Base-by-base conservation (phyloP, 2,888 invertebrate genomes). In the Fragum fragum region DNA sequence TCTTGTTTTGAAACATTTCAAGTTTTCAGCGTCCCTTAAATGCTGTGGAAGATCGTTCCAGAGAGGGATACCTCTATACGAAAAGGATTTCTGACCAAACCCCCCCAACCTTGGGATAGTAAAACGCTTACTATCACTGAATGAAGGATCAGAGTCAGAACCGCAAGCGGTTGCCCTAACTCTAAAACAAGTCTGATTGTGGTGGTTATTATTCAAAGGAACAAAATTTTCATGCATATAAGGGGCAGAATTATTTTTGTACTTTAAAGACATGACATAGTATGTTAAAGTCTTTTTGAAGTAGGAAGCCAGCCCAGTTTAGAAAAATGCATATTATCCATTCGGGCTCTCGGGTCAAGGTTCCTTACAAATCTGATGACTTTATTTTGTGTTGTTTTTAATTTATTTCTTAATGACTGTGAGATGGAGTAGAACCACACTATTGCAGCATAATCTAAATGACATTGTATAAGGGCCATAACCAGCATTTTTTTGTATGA, bases 401-500 rank as follows among this genome's bases (percentile, higher is more conserved):
- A 32, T 18, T 29, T 66, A 18, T 32, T 28, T 66, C 32, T 66
- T 21, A n/a, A n/a, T n/a, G n/a, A n/a, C n/a, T n/a, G n/a, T n/a
- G n/a, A n/a, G n/a, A n/a, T n/a, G n/a, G n/a, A 29, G 16, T 5
- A n/a, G 39, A 32, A 66, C 66, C 66, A 66, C 2, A 66, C n/a
- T n/a, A 14, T 32, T 5, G 5, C 28, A n/a, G 66, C 36, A 29
- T 66, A 66, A 32, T 28, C 66, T 32, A 32, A 32, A 29, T n/a
- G n/a, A n/a, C n/a, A n/a, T n/a, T n/a, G n/a, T n/a, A n/a, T n/a
- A n/a, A n/a, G n/a, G n/a, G n/a, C 23, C 42, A 70, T 53, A 26
- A 59, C 36, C 36, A 73, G 39, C 69, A 42, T n/a, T n/a, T 69
- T n/a, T 69, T 55, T 18, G n/a, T 75, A 14, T 28, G n/a, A 21